These are phyloP conservation scores for Parnassius glacialis DNA, from an alignment of 2,888 invertebrate species.

Conservation along the genomic window DNA sequence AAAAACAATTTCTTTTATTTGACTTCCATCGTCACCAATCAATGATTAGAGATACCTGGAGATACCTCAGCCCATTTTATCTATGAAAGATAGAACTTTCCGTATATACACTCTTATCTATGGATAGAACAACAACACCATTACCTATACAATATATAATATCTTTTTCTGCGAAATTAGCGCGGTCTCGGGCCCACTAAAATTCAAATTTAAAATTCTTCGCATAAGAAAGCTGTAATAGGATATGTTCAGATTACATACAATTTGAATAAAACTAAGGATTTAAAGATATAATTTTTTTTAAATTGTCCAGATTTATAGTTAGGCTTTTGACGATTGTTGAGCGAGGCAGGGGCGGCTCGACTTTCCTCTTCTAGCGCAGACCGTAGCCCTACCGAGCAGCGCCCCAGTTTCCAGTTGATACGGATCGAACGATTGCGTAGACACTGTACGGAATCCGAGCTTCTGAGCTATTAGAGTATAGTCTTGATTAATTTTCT, in stretches of 20 bases:
- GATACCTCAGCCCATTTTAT: conserved; percentile 17
- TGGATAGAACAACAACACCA: conserved; percentile 3
- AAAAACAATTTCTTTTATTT: background rate
- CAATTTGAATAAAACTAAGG: conserved; percentile 9
- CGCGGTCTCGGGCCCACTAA: conserved; percentile 51
- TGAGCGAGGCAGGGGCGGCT: conserved; percentile 41
- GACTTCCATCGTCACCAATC: conserved; percentile 25
- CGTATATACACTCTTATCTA: too few species aligned
- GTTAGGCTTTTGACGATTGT: conserved; percentile 6
- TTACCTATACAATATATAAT: too few species aligned
- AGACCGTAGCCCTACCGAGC: conserved; percentile 68
- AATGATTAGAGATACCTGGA: background rate
- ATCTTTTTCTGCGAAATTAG: conserved; percentile 55
- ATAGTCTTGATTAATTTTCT: conserved; percentile 33
- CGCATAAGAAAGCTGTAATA: conserved; percentile 16
- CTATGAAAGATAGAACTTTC: conserved; percentile 5
- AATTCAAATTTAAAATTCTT: conserved; percentile 51
- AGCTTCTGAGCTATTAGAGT: conserved; percentile 42
- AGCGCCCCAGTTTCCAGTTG: conserved; percentile 76
- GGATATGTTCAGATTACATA: background rate
- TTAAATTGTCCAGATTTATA: background rate
- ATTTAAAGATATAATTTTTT: too few species aligned
- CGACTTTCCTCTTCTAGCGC: conserved; percentile 72
- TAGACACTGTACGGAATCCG: conserved; percentile 60
- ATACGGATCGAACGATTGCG: conserved; percentile 75